A percentile compares a stretch with the other conserved stretches of the same genome.
Evolutionary conservation across 2,113 vertebrate species (phyloP).

Genomic region (Hystrix brachyura): DNA sequence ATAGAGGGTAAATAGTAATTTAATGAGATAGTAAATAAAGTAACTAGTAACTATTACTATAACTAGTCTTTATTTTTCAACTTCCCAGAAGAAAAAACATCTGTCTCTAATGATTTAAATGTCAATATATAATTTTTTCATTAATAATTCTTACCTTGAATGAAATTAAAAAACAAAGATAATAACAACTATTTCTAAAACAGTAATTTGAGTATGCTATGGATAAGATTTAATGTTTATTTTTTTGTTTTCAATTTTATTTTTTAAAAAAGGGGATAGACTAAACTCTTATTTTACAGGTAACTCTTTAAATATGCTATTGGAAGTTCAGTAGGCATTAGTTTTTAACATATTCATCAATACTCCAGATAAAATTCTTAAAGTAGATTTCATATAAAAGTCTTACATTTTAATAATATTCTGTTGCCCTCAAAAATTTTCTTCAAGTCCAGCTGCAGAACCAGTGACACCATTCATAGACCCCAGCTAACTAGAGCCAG

Average conservation of each 20-base stretch:
- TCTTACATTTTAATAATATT: constrained; percentile 48
- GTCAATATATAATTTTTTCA: background rate
- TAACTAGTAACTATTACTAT: background rate
- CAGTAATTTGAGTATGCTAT: background rate
- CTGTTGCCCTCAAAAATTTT: constrained; percentile 36
- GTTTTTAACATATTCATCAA: constrained; percentile 23
- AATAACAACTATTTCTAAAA: constrained; percentile 53
- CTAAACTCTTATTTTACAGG: constrained; percentile 36
- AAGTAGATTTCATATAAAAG: constrained; percentile 10
- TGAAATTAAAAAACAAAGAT: constrained; percentile 30
- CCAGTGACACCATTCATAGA: background rate
- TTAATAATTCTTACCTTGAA: constrained; percentile 18
- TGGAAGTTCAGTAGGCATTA: constrained; percentile 2
- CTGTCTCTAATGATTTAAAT: constrained; percentile 1
- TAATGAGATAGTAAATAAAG: constrained; percentile 28
- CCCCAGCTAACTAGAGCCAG: background rate
- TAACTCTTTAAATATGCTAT: constrained; percentile 46
- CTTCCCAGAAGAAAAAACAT: constrained; percentile 49
- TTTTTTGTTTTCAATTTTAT: constrained; percentile 55
- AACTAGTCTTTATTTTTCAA: constrained; percentile 38
- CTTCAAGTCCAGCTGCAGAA: constrained; percentile 52
- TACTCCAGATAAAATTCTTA: constrained; percentile 39
- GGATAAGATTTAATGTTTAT: constrained; percentile 34
- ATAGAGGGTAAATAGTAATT: constrained; percentile 39
- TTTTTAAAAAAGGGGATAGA: background rate